Conservation (phyloP, 2,113 vertebrate genomes). For the Hippolais icterina region DNA sequence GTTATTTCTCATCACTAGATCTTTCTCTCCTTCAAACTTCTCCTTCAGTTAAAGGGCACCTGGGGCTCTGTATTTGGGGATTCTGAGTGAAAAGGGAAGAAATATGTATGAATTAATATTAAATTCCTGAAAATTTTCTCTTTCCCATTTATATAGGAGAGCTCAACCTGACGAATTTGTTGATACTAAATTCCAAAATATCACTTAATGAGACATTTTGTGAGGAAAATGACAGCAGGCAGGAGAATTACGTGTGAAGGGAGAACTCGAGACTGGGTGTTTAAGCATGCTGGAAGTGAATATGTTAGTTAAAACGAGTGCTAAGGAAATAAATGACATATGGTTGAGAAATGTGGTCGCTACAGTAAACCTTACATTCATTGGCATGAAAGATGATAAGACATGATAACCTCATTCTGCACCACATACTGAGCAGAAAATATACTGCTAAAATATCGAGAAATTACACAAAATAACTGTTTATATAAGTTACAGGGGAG, state of each 20-base stretch:
- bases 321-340: neutral
- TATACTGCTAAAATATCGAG: neutral
- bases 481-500: neutral
- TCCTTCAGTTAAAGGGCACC: neutral
- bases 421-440: neutral
- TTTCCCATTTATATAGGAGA: neutral
- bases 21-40: neutral
- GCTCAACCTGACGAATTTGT: neutral
- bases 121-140: neutral
- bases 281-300: neutral
- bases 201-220: neutral
- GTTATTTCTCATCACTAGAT: neutral
- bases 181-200: neutral
- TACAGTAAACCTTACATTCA: neutral
- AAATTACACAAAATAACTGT: neutral
- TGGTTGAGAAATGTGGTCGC: neutral
- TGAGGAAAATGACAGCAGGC: neutral
- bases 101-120: neutral
- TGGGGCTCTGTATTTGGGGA: neutral
- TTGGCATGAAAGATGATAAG: neutral
- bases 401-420: neutral
- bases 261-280: neutral
- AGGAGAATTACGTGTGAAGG: neutral
- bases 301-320: neutral
- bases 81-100: neutral